Base-by-base conservation (phyloP, 2,888 invertebrate species). In the Cosmorhoe ocellata region DNA sequence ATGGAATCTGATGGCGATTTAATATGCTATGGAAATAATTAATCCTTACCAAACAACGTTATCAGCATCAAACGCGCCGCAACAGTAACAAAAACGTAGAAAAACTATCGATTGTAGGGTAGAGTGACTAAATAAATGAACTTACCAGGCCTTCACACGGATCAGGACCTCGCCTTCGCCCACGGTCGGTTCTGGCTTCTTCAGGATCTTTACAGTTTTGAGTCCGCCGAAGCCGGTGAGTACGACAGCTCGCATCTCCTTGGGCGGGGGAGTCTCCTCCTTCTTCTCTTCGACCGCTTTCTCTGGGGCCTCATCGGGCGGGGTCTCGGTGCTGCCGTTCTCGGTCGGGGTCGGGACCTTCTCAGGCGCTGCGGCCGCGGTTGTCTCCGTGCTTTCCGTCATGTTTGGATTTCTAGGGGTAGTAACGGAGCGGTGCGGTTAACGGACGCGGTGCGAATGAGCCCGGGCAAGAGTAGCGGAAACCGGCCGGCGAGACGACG, bases 61-160 rank as follows among this genome's bases (percentile, higher is more conserved):
- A 30, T 28, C 44, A 37, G 6, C n/a, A 24, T 4, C 22, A 30
- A 45, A 31, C 13, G 10, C 12, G 9, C 30, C 14, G 12, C 27
- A 18, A 18, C 38, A 8, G 26, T 7, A n/a, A 14, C 28, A 1
- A 24, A 36, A 30, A 30, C 12, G n/a, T n/a, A 14, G 12, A 31
- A 42, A 18, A 32, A 38, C 26, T 31, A 34, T 49, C 43, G 34
- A 31, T 49, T 49, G 31, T 22, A 33, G 30, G 18, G 30, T 49
- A 55, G 54, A 53, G 58, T 59, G 53, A 48, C 45, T 37, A 55
- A 38, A 50, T 56, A 33, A 57, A 49, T 57, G 56, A 56, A 93
- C 96, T 95, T 75, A 97, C 97, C 96, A 96, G 72, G 96, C 95
- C 83, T 95, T 95, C 48, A 96, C 96, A 64, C 95, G 92, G 73